phyloP scores from a whole-genome alignment of 2,113 vertebrate genomes.

The Sorex fumeus region DNA sequence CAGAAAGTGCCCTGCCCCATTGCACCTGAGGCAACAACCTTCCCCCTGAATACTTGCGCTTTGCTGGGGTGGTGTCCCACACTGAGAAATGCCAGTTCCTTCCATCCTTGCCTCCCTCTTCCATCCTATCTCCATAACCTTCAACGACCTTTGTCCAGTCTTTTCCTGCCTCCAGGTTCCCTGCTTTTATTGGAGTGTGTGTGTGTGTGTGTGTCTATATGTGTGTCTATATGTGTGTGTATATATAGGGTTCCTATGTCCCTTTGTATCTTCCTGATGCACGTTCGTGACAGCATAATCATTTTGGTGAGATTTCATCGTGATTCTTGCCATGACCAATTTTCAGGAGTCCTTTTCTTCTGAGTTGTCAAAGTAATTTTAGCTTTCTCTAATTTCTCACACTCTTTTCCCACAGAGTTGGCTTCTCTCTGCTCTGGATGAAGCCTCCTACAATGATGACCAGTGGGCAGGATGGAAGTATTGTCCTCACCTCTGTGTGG shows the following conservation, averaged over 20 bases:
- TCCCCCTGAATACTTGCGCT: too few species aligned
- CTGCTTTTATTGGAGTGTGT: background rate
- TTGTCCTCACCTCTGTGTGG: background rate
- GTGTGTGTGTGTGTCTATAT: background rate
- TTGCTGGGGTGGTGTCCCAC: too few species aligned
- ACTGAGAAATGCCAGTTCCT: too few species aligned
- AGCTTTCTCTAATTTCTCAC: background rate
- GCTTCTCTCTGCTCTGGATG: background rate
- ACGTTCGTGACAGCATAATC: background rate
- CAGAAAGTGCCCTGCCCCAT: too few species aligned
- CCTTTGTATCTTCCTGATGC: too few species aligned
- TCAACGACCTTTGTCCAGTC: background rate
- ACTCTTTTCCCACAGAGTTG: background rate
- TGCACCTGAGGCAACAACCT: too few species aligned
- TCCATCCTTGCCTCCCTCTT: too few species aligned
- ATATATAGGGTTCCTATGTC: fast-evolving
- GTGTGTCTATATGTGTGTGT: background rate
- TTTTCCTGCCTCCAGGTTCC: background rate
- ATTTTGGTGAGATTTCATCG: background rate
- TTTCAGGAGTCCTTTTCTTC: background rate
- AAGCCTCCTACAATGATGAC: too few species aligned
- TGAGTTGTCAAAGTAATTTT: fast-evolving
- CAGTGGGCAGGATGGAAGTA: background rate
- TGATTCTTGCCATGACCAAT: background rate
- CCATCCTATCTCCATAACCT: too few species aligned